These are phyloP conservation scores for Ceryle rudis DNA, from an alignment of 2,797 vertebrate species.

Conservation along the genomic window DNA sequence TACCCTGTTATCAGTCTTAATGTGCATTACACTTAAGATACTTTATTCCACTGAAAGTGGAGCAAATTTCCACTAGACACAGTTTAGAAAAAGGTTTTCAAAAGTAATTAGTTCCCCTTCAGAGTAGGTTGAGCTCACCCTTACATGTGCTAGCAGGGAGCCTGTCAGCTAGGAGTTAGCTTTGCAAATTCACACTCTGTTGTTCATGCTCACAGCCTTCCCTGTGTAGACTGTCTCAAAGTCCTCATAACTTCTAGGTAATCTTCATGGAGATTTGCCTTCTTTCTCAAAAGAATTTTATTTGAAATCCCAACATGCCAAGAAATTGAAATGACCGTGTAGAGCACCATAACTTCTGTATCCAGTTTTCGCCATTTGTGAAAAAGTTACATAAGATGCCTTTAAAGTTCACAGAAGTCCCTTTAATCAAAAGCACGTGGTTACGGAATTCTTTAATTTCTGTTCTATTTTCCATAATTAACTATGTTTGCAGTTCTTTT, in stretches of 20 bases:
- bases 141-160: background rate
- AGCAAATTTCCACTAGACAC: background rate
- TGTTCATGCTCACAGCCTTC: background rate
- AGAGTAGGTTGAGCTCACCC: background rate
- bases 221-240: accelerated
- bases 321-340: background rate
- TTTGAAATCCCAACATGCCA: background rate
- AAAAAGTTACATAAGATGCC: background rate
- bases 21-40: background rate
- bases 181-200: background rate
- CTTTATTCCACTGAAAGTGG: background rate
- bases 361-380: background rate
- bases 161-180: background rate
- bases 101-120: background rate
- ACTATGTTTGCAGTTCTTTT: background rate
- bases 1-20: background rate
- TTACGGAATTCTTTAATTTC: background rate
- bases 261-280: background rate
- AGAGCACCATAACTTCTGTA: background rate
- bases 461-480: background rate
- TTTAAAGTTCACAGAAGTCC: background rate
- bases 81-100: background rate
- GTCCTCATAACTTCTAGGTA: background rate
- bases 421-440: background rate
- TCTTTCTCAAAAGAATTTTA: background rate